These are phyloP conservation scores for Athrips mouffetella DNA, from an alignment of 2,888 invertebrate genomes.

Conservation along the genomic window DNA sequence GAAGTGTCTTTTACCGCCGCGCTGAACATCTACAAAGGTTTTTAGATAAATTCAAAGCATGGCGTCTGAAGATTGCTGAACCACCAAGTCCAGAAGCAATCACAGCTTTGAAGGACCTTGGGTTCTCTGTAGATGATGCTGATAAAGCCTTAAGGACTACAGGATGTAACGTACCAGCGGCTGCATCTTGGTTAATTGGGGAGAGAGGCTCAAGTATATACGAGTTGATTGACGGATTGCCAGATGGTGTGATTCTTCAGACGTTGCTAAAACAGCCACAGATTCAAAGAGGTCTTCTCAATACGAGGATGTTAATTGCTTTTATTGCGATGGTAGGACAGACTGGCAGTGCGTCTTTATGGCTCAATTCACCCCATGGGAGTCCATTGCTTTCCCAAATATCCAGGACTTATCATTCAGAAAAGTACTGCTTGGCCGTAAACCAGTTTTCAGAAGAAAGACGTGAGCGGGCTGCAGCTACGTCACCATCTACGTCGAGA, in stretches of 20 bases:
- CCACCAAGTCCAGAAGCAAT: constrained; percentile 54
- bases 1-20: constrained; percentile 41
- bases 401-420: constrained; percentile 68
- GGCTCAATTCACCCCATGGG: constrained; percentile 70
- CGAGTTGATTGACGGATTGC: constrained; percentile 61
- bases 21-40: constrained; percentile 62
- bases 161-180: constrained; percentile 65
- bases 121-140: constrained; percentile 53
- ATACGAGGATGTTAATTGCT: constrained; percentile 66
- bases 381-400: constrained; percentile 67
- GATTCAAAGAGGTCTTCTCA: constrained; percentile 63
- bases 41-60: constrained; percentile 60
- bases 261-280: constrained; percentile 64
- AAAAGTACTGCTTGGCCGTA: constrained; percentile 69
- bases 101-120: constrained; percentile 52
- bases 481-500: constrained; percentile 53
- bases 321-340: constrained; percentile 71
- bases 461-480: constrained; percentile 25
- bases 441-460: constrained; percentile 64
- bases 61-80: constrained; percentile 55
- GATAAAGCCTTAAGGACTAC: constrained; percentile 55
- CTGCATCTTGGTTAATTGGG: constrained; percentile 65
- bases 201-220: constrained; percentile 67
- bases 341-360: constrained; percentile 61
- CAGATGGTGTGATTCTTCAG: constrained; percentile 59